A percentile compares a stretch with the other conserved stretches of the same genome.
phyloP scores from a whole-genome alignment of 2,888 invertebrate genomes.

The Dasysyrphus albostriatus region DNA sequence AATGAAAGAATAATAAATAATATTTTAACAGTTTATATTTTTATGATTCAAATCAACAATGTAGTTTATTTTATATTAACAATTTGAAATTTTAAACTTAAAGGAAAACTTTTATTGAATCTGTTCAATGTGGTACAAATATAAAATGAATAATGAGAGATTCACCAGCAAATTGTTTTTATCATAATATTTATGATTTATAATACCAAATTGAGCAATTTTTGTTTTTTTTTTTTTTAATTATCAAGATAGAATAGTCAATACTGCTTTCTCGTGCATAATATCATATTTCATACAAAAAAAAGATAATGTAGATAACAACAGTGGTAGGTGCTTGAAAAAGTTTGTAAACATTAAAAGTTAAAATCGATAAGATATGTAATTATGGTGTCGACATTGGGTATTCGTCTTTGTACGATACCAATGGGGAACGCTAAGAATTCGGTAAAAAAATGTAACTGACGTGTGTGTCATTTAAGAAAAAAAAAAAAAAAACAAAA shows the following conservation, averaged over 20 bases:
- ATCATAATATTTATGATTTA: conserved; percentile 10
- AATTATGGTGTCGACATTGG: background rate
- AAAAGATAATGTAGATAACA: background rate
- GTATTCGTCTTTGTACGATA: background rate
- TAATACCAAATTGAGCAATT: conserved; percentile 65
- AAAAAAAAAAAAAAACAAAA: too few relatives aligned
- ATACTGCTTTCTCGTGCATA: conserved; percentile 44
- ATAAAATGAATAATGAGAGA: conserved; percentile 60
- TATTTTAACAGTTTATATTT: background rate
- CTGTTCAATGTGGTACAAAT: conserved; percentile 47
- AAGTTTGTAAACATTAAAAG: background rate
- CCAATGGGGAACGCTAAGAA: background rate
- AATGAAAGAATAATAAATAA: conserved; percentile 13
- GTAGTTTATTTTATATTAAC: background rate
- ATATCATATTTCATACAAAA: conserved; percentile 41
- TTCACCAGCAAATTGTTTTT: conserved; percentile 28
- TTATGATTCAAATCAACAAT: background rate
- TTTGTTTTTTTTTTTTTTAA: background rate
- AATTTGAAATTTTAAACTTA: background rate
- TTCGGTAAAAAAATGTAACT: too few relatives aligned
- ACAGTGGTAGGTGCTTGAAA: background rate
- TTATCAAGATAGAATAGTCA: conserved; percentile 28
- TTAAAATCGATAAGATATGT: background rate
- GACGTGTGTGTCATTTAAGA: too few relatives aligned
- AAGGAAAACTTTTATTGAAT: background rate